Conservation (phyloP, 2,797 vertebrate genomes). For the Fistularia tabacaria region DNA sequence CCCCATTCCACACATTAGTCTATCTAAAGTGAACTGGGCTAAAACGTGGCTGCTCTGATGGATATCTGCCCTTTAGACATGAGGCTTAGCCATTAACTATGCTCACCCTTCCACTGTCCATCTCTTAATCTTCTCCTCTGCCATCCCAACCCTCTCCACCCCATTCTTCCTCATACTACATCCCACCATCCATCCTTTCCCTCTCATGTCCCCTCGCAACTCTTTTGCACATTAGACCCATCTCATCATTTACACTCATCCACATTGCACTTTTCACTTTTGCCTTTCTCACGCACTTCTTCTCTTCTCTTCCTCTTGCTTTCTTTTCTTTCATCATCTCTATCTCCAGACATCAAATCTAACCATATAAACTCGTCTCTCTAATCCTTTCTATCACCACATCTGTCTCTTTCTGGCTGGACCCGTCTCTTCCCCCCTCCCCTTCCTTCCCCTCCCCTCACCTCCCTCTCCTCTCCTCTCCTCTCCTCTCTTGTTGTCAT, state of each 20-base stretch:
- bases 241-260: constrained; percentile 58
- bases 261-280: constrained; percentile 28
- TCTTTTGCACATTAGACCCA: constrained; percentile 52
- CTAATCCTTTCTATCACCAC: constrained; percentile 50
- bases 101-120: constrained; percentile 59
- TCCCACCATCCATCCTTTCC: constrained; percentile 46
- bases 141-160: constrained; percentile 19
- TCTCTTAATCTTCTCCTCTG: constrained; percentile 55
- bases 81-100: constrained; percentile 69
- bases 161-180: constrained; percentile 45
- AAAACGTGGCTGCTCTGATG: constrained; percentile 70
- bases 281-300: constrained; percentile 37
- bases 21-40: constrained; percentile 62
- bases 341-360: constrained; percentile 54
- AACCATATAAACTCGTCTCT: constrained; percentile 56
- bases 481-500: constrained; percentile 34
- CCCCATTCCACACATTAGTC: constrained; percentile 70
- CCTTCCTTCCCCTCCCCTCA: constrained; percentile 19
- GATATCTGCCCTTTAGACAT: constrained; percentile 71
- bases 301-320: constrained; percentile 36
- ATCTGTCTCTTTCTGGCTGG: constrained; percentile 51
- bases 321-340: constrained; percentile 19
- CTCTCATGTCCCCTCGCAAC: constrained; percentile 40
- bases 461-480: constrained; percentile 20
- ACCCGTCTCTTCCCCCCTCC: constrained; percentile 8